phyloP scores from a whole-genome alignment of 2,888 invertebrate genomes.

The Augiades crinisus region DNA sequence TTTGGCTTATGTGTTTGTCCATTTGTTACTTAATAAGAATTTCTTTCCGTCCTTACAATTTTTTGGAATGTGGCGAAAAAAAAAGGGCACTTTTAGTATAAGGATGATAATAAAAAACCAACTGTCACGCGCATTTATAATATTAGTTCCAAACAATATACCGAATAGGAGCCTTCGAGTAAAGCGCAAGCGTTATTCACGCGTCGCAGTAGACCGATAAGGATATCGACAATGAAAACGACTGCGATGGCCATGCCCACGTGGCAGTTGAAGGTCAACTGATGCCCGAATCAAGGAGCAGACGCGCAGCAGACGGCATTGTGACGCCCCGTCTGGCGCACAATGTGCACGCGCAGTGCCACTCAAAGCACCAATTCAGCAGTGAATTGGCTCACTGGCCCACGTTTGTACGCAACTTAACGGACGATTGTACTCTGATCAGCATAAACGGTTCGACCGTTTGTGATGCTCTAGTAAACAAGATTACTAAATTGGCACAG shows the following conservation, averaged over 20 bases:
- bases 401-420: constrained; percentile 54
- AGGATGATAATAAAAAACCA: too few relatives aligned
- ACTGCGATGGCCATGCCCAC: constrained; percentile 1
- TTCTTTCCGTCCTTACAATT: too few relatives aligned
- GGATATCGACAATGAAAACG: constrained; percentile 5
- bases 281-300: constrained; percentile 54
- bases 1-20: too few relatives aligned
- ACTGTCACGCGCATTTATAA: too few relatives aligned
- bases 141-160: too few relatives aligned
- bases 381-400: constrained; percentile 52
- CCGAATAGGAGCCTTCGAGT: too few relatives aligned
- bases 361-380: constrained; percentile 73
- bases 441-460: constrained; percentile 25
- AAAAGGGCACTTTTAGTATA: too few relatives aligned
- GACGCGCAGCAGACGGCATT: constrained; percentile 72
- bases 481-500: constrained; percentile 17
- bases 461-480: constrained; percentile 25
- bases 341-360: constrained; percentile 53
- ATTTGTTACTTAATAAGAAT: too few relatives aligned
- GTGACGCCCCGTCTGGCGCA: constrained; percentile 61
- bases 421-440: constrained; percentile 19
- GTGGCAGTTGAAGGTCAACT: constrained; percentile 21
- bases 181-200: too few relatives aligned
- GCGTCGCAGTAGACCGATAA: too few relatives aligned
- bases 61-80: too few relatives aligned